A percentile compares a stretch with the other conserved stretches of the same genome.
phyloP scores from a whole-genome alignment of 2,797 vertebrate genomes.

The Lutjanus argentimaculatus region DNA sequence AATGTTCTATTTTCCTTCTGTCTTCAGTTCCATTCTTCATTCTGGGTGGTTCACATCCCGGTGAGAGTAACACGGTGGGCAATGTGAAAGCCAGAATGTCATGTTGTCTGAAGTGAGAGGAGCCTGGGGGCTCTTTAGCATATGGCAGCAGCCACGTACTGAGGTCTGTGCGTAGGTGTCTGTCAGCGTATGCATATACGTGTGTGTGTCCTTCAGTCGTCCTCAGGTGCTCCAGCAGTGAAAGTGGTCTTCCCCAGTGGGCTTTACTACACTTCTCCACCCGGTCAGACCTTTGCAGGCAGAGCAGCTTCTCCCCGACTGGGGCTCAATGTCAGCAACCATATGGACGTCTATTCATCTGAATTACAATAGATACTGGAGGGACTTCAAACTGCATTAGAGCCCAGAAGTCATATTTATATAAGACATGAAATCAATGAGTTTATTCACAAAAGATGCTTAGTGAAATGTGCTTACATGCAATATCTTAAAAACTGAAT shows the following conservation, averaged over 20 bases:
- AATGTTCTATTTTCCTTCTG: slow-evolving; percentile 3
- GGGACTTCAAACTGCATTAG: slow-evolving; percentile 20
- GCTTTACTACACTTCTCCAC: slow-evolving; percentile 58
- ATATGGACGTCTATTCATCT: slow-evolving; percentile 66
- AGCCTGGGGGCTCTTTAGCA: slow-evolving; percentile 74
- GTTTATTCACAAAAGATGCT: background rate
- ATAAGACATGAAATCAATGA: background rate
- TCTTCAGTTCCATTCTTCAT: slow-evolving; percentile 6
- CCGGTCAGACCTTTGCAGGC: slow-evolving; percentile 55
- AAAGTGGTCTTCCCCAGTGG: slow-evolving; percentile 66
- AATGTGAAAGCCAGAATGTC: slow-evolving; percentile 63
- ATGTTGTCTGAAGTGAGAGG: slow-evolving; percentile 70
- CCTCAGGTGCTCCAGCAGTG: slow-evolving; percentile 67
- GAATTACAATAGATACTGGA: slow-evolving; percentile 47
- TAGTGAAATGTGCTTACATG: background rate
- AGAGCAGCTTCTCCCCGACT: slow-evolving; percentile 45
- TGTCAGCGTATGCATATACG: slow-evolving; percentile 54
- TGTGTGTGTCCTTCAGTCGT: slow-evolving; percentile 65
- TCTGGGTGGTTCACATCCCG: slow-evolving; percentile 28
- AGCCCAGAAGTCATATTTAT: slow-evolving; percentile 3
- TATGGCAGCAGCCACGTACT: slow-evolving; percentile 65
- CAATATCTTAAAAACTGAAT: background rate
- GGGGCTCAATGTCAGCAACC: slow-evolving; percentile 65
- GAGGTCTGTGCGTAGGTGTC: slow-evolving; percentile 42
- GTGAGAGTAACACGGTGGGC: slow-evolving; percentile 46